Conservation (phyloP, 2,888 invertebrate species). For the Bellardia pandia region DNA sequence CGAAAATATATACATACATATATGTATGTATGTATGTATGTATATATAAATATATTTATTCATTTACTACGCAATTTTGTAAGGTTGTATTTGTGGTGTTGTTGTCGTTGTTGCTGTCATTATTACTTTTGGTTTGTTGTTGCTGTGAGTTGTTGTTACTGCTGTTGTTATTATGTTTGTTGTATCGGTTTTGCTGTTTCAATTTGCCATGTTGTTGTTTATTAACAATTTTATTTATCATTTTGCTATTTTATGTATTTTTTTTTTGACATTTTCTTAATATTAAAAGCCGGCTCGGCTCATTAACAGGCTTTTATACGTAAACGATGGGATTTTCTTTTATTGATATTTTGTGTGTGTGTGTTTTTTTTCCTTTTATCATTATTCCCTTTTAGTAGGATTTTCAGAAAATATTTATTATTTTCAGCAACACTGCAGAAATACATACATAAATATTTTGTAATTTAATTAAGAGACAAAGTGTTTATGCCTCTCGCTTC, state of each 20-base stretch:
- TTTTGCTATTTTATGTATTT: conserved; percentile 15
- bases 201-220: background rate
- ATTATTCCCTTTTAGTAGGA: conserved; percentile 21
- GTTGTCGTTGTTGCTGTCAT: conserved; percentile 26
- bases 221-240: conserved; percentile 8
- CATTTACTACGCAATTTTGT: conserved; percentile 70
- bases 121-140: conserved; percentile 40
- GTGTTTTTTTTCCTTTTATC: background rate
- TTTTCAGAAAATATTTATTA: conserved; percentile 43
- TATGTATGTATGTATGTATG: too few species aligned
- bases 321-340: conserved; percentile 52
- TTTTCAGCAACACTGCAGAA: conserved; percentile 2
- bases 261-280: conserved; percentile 34
- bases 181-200: conserved; percentile 10
- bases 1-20: background rate
- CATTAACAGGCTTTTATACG: conserved; percentile 60
- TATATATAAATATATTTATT: background rate
- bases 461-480: conserved; percentile 60
- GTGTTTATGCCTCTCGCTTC: conserved; percentile 23
- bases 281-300: conserved; percentile 66
- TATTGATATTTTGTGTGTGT: background rate
- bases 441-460: conserved; percentile 2
- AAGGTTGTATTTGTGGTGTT: conserved; percentile 44
- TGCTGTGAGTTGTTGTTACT: conserved; percentile 1
- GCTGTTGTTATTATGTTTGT: background rate